A percentile compares a stretch with the other conserved stretches of the same genome.
Conservation (phyloP, 2,113 vertebrate genomes). For the Chaenocephalus aceratus region DNA sequence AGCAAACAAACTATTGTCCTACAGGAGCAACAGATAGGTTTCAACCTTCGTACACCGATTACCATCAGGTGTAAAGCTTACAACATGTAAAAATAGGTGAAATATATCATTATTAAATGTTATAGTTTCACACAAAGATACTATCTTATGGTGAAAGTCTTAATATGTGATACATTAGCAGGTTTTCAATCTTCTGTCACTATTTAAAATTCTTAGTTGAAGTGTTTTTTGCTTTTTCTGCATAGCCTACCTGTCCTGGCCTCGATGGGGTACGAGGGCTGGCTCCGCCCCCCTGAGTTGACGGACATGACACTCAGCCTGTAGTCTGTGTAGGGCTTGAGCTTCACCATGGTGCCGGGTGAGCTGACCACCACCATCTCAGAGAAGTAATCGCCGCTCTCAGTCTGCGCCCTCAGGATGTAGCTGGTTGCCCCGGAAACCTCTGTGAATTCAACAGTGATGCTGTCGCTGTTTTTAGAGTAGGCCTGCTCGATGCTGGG, state of each 20-base stretch:
- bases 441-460: constrained; percentile 90
- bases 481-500: constrained; percentile 88
- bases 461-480: constrained; percentile 91
- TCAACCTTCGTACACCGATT: constrained; percentile 38
- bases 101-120: neutral
- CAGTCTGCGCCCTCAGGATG: constrained; percentile 85
- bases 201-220: neutral
- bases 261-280: constrained; percentile 84
- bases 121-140: neutral
- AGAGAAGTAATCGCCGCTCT: constrained; percentile 79
- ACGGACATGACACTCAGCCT: constrained; percentile 89
- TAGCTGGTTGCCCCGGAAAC: constrained; percentile 89
- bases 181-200: neutral
- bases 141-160: neutral
- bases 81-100: constrained; percentile 23
- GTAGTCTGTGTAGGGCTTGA: constrained; percentile 89
- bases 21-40: constrained; percentile 44
- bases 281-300: constrained; percentile 88
- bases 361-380: constrained; percentile 85
- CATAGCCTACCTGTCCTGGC: constrained; percentile 87
- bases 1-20: constrained; percentile 69
- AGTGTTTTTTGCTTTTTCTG: neutral
- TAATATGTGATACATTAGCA: neutral
- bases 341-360: constrained; percentile 85
- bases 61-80: constrained; percentile 47